A percentile compares a stretch with the other conserved stretches of the same genome.
phyloP scores from a whole-genome alignment of 2,797 vertebrate species.

The Pipistrellus pipistrellus region DNA sequence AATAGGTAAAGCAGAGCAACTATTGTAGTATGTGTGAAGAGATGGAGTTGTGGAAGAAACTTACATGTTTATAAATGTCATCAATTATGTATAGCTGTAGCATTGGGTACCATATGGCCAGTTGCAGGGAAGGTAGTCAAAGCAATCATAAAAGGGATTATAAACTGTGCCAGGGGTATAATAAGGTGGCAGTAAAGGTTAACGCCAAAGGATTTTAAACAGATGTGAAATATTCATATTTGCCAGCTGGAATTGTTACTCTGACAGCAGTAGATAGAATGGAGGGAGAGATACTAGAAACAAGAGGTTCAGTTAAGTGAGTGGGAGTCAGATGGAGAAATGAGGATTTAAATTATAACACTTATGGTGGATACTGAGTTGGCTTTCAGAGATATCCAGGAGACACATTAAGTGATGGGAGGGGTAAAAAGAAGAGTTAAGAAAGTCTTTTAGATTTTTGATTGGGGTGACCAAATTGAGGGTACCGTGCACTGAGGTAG shows the following conservation, averaged over 20 bases:
- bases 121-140: background rate
- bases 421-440: background rate
- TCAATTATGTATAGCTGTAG: background rate
- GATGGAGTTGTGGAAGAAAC: background rate
- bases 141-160: background rate
- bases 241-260: background rate
- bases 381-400: background rate
- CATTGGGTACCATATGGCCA: background rate
- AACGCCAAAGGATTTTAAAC: background rate
- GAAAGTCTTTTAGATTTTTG: constrained; percentile 7
- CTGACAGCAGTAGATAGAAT: background rate
- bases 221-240: background rate
- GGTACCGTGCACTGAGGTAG: background rate
- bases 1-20: background rate
- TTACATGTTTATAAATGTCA: constrained; percentile 11
- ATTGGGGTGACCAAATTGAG: background rate
- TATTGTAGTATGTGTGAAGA: background rate
- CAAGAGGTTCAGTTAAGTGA: background rate
- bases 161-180: background rate
- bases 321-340: background rate
- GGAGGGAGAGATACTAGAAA: background rate
- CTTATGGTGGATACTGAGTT: background rate
- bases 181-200: constrained; percentile 20
- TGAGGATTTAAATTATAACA: background rate
- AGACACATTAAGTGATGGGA: background rate